These are phyloP conservation scores for Otus sunia DNA, from an alignment of 2,113 vertebrate species.

Conservation along the genomic window DNA sequence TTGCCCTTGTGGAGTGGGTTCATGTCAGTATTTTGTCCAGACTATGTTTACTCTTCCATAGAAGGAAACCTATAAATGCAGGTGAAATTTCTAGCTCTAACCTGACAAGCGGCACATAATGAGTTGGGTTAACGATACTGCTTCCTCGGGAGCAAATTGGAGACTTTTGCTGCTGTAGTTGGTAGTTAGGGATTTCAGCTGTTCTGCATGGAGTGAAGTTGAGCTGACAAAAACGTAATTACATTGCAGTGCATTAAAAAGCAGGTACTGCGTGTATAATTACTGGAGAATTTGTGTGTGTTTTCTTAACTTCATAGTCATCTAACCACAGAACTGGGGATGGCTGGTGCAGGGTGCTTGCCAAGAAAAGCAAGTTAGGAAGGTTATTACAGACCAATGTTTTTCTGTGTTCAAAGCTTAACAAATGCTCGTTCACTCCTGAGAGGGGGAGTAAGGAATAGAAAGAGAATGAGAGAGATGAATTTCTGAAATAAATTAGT, in stretches of 20 bases:
- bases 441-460: not conserved
- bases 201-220: constrained; percentile 30
- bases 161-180: constrained; percentile 38
- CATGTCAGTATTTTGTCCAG: not conserved
- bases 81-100: constrained; percentile 38
- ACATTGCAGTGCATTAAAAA: not conserved
- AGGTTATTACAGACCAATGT: not conserved
- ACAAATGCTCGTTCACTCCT: not conserved
- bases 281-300: constrained; percentile 7
- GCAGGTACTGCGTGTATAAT: not conserved
- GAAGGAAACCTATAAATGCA: not conserved
- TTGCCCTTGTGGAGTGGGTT: not conserved
- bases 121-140: constrained; percentile 61
- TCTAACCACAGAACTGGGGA: not conserved
- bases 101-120: constrained; percentile 34
- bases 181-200: constrained; percentile 71
- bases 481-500: not conserved
- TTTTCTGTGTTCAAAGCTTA: constrained; percentile 5
- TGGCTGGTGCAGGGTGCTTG: not conserved
- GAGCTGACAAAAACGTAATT: constrained; percentile 67
- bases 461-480: not conserved
- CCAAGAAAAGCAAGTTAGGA: constrained; percentile 51
- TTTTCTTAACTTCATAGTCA: not conserved
- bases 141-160: constrained; percentile 48
- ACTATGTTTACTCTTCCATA: not conserved